A percentile compares a stretch with the other conserved stretches of the same genome.
phyloP scores from a whole-genome alignment of 2,888 invertebrate genomes.

The Cloeon dipterum region DNA sequence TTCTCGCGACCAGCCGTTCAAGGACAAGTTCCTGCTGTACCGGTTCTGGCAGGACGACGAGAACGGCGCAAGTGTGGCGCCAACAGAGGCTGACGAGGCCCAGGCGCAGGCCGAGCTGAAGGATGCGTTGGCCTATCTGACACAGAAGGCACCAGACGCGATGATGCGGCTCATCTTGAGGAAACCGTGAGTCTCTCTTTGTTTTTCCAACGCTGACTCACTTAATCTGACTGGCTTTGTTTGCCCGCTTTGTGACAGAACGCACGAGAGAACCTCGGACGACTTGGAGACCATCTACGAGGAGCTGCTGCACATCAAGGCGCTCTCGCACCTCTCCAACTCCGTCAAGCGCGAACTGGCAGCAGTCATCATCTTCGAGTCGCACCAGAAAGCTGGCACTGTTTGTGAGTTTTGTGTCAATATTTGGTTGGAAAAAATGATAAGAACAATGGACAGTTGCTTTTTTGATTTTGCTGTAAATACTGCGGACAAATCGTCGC shows the following conservation, averaged over 20 bases:
- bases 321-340: slow-evolving; percentile 55
- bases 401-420: slow-evolving; percentile 39
- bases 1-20: slow-evolving; percentile 54
- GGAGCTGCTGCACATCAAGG: slow-evolving; percentile 58
- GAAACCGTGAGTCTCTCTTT: slow-evolving; percentile 38
- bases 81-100: slow-evolving; percentile 27
- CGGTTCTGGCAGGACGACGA: slow-evolving; percentile 52
- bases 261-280: slow-evolving; percentile 49
- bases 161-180: slow-evolving; percentile 54
- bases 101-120: slow-evolving; percentile 44
- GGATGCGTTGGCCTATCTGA: slow-evolving; percentile 37
- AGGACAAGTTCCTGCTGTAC: slow-evolving; percentile 62
- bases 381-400: slow-evolving; percentile 50
- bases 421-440: too few species aligned
- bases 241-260: slow-evolving; percentile 21
- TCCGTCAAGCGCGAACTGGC: slow-evolving; percentile 62
- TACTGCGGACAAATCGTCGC: too few species aligned
- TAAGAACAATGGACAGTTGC: too few species aligned
- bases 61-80: slow-evolving; percentile 20
- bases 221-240: too few species aligned
- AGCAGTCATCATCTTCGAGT: slow-evolving; percentile 55
- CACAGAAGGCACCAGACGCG: slow-evolving; percentile 54
- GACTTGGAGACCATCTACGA: slow-evolving; percentile 65
- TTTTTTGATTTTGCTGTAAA: too few species aligned
- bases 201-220: background rate